phyloP scores from a whole-genome alignment of 2,113 vertebrate species.

The Heterochromis multidens region DNA sequence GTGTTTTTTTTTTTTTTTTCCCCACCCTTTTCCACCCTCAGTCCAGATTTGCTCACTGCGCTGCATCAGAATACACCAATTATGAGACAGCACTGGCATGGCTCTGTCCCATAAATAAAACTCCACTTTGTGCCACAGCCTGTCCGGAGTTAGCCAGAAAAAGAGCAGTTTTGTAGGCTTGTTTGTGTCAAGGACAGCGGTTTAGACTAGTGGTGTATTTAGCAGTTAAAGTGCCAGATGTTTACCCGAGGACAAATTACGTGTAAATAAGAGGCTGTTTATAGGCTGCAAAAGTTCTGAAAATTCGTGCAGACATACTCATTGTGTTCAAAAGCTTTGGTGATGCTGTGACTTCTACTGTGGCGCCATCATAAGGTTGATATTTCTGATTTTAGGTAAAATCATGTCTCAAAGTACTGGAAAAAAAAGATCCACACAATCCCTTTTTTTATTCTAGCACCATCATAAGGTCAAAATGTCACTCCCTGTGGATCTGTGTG shows the following conservation, averaged over 20 bases:
- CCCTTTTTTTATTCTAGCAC: neutral
- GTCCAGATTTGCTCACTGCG: neutral
- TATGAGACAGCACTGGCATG: neutral
- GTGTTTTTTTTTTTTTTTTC: neutral
- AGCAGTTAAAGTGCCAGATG: neutral
- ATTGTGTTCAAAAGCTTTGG: neutral
- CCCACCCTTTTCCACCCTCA: neutral
- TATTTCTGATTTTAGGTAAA: neutral
- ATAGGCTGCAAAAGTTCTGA: neutral
- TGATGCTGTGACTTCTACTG: neutral
- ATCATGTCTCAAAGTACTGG: neutral
- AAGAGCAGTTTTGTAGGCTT: neutral
- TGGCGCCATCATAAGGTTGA: neutral
- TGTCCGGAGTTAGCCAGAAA: neutral
- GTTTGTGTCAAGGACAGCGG: neutral
- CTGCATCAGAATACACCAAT: neutral
- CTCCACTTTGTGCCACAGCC: neutral
- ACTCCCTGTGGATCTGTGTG: neutral
- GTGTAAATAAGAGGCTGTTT: neutral
- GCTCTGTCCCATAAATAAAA: neutral
- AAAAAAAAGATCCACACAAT: neutral
- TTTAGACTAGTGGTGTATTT: neutral
- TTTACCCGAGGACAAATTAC: neutral
- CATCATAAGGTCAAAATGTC: neutral
- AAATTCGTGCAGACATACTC: neutral